Conservation (phyloP, 1,140 invertebrate genomes). For the Papilio xuthus region DNA sequence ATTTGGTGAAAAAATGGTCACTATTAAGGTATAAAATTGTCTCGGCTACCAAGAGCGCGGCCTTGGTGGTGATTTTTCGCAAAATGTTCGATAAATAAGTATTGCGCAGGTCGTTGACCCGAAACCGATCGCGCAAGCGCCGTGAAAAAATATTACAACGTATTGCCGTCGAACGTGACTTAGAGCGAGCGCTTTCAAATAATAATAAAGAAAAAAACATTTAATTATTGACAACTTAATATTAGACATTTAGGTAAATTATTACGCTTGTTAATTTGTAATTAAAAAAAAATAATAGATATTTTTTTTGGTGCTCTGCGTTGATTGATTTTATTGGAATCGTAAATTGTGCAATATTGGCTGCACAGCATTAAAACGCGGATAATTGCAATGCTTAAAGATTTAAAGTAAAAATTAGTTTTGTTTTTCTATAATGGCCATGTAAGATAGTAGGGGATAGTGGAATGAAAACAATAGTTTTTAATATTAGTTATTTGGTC, state of each 20-base stretch:
- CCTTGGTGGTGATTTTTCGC: constrained; percentile 71
- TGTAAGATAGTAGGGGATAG: not conserved
- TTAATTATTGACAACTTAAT: not conserved
- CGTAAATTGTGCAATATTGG: not conserved
- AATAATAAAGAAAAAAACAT: constrained; percentile 8
- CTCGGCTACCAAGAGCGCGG: constrained; percentile 62
- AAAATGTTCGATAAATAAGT: constrained; percentile 57
- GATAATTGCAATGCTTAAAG: not conserved
- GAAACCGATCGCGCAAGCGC: constrained; percentile 53
- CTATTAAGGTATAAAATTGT: constrained; percentile 75
- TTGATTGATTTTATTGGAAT: constrained; percentile 5
- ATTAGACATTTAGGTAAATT: not conserved
- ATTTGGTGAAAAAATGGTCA: constrained; percentile 57
- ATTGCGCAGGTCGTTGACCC: constrained; percentile 62
- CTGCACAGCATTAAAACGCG: not conserved
- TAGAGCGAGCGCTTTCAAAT: constrained; percentile 38
- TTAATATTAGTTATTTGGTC: no score
- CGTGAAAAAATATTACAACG: constrained; percentile 50
- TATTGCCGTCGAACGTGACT: constrained; percentile 59
- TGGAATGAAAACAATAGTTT: not conserved
- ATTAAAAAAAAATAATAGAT: not conserved
- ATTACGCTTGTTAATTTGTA: constrained; percentile 10
- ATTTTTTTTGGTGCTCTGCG: not conserved
- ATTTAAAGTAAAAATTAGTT: not conserved
- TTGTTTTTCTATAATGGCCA: not conserved